A percentile compares a stretch with the other conserved stretches of the same genome.
These are phyloP conservation scores for Trachymyrmex septentrionalis DNA, from an alignment of 1,140 invertebrate genomes.

Conservation along the genomic window DNA sequence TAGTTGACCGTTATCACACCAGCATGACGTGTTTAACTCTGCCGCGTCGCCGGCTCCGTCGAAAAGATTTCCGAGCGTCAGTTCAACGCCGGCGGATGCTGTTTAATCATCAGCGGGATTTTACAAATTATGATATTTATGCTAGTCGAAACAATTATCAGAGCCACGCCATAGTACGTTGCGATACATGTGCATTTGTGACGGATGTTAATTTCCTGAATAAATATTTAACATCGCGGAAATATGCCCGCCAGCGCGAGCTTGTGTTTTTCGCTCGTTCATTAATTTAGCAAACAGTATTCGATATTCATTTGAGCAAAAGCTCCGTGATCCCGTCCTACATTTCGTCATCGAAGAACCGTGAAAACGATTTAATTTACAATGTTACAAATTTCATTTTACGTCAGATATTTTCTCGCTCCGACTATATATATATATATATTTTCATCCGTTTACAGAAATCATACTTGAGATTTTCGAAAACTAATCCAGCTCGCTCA, in stretches of 20 bases:
- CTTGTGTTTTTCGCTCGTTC: slow-evolving; percentile 62
- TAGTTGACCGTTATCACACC: slow-evolving; percentile 78
- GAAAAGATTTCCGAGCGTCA: slow-evolving; percentile 23
- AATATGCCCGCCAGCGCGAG: slow-evolving; percentile 61
- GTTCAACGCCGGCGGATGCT: slow-evolving; percentile 30
- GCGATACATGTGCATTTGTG: slow-evolving; percentile 34
- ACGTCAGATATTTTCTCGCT: slow-evolving; percentile 18
- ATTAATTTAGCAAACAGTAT: slow-evolving; percentile 62
- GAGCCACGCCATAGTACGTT: slow-evolving; percentile 36
- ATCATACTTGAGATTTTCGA: background rate
- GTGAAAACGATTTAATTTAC: slow-evolving; percentile 46
- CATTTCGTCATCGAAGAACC: slow-evolving; percentile 47
- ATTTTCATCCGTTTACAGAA: background rate
- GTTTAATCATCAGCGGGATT: slow-evolving; percentile 50
- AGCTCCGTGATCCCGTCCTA: slow-evolving; percentile 43
- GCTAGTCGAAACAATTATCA: slow-evolving; percentile 65
- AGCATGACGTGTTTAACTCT: slow-evolving; percentile 70
- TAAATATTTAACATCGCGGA: slow-evolving; percentile 66
- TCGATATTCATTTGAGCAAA: slow-evolving; percentile 63
- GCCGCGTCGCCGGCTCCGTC: slow-evolving; percentile 6
- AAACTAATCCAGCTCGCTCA: background rate
- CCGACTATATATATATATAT: no score
- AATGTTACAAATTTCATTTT: slow-evolving; percentile 25
- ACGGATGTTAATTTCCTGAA: slow-evolving; percentile 68
- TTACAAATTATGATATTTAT: slow-evolving; percentile 64